Conservation (phyloP, 2,113 vertebrate genomes). For the Pelusios castaneus region DNA sequence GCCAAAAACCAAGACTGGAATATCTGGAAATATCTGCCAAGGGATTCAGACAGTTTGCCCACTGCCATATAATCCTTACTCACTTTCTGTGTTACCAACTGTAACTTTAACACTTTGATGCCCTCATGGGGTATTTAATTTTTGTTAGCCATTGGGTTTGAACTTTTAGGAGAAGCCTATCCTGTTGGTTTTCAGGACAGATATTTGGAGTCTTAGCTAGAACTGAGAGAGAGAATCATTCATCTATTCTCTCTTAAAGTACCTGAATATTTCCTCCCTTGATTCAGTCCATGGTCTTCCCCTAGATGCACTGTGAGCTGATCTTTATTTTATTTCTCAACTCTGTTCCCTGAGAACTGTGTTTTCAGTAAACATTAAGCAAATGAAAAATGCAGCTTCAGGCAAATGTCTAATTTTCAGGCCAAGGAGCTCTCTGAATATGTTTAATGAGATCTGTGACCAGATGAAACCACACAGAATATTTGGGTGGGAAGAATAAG, state of each 20-base stretch:
- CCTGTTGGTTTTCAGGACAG: conserved; percentile 22
- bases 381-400: neutral
- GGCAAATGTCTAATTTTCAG: too few relatives aligned
- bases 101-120: neutral
- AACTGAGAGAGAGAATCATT: neutral
- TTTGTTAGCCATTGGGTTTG: neutral
- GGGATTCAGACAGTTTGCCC: neutral
- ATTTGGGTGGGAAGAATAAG: neutral
- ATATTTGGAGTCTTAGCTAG: conserved; percentile 5
- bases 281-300: neutral
- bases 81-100: neutral
- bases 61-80: neutral
- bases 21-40: neutral
- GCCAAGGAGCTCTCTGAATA: neutral
- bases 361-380: neutral
- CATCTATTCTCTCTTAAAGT: neutral
- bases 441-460: neutral
- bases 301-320: neutral
- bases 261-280: neutral
- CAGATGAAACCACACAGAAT: neutral
- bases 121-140: neutral
- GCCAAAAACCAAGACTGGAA: neutral
- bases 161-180: neutral
- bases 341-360: neutral
- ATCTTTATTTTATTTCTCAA: neutral